Evolutionary conservation across 2,113 vertebrate species (phyloP), one percentile per base, ranked within the genome.

Genomic region (Rhodinocichla rosea): DNA sequence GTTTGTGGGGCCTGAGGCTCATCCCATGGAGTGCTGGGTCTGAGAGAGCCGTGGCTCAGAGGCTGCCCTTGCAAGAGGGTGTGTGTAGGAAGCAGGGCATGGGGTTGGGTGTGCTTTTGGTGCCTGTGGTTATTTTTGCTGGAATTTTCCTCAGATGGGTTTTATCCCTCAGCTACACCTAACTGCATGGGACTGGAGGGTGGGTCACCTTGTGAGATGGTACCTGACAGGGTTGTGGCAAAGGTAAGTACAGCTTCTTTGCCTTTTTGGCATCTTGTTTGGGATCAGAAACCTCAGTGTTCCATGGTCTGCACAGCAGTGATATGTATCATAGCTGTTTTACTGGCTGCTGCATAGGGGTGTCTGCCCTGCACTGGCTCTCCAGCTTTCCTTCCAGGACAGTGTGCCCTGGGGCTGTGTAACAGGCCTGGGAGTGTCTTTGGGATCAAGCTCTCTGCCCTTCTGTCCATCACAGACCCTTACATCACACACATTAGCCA

Each of bases 401-500:
- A 13, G 3, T 26, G 45, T 13, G 33, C 60, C n/a, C 28, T 23
- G 79, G 27, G 37, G 21, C 63, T 78, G 21, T 33, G 30, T 11
- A 20, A 13, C 35, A 42, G 44, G 24, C 7, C 45, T 40, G n/a
- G 3, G 24, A 74, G 20, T 11, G 30, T 22, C 49, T 73, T 89
- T 78, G 2, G 5, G 40, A 35, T 35, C 40, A 42, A 67, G 23
- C 24, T 68, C 13, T 60, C 52, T 90, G 81, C 32, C 12, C 19
- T 73, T 49, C 53, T 71, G 16, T 82, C 39, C 7, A 7, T 56
- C 3, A 2, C 39, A 68, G 71, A 42, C 33, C 4, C 6, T 78
- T 52, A 39, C 0, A 0, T 76, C 71, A 12, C 22, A 27, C 6
- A 6, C 1, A 1, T 83, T 65, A 89, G 64, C n/a, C n/a, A 10